phyloP scores from a whole-genome alignment of 1,140 invertebrate species.

The Hormaphis cornu region DNA sequence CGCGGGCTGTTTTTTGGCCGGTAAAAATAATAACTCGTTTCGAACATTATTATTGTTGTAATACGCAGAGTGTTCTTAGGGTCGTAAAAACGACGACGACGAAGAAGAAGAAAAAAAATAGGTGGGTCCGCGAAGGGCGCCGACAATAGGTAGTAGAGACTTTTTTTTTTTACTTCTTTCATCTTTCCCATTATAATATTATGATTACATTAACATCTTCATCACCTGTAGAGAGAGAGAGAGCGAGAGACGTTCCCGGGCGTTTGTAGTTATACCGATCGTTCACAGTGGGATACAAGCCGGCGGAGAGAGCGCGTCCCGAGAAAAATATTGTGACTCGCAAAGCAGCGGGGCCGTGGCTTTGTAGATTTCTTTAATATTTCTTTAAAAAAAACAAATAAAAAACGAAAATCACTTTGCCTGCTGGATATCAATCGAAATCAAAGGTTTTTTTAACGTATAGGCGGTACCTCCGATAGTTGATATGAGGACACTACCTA shows the following conservation, averaged over 20 bases:
- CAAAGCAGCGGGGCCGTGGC: too few relatives aligned
- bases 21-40: slow-evolving; percentile 16
- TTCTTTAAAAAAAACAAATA: too few relatives aligned
- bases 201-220: slow-evolving; percentile 30
- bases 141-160: background rate
- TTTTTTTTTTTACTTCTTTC: background rate
- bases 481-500: too few relatives aligned
- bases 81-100: slow-evolving; percentile 28
- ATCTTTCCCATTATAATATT: slow-evolving; percentile 28
- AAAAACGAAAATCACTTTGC: too few relatives aligned
- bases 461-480: too few relatives aligned
- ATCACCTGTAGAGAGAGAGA: slow-evolving; percentile 14
- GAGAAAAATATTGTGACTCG: slow-evolving; percentile 23
- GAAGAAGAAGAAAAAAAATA: background rate
- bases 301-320: background rate
- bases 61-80: slow-evolving; percentile 1
- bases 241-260: background rate
- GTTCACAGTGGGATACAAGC: slow-evolving; percentile 9
- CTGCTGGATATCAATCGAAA: too few relatives aligned
- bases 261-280: slow-evolving; percentile 2
- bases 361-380: too few relatives aligned
- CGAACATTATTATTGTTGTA: background rate
- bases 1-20: background rate
- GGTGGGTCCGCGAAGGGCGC: slow-evolving; percentile 1
- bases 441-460: too few relatives aligned